Percentiles rank a stretch among this genome's conserved stretches.
phyloP scores from a whole-genome alignment of 2,888 invertebrate species.

The Urechis unicinctus region DNA sequence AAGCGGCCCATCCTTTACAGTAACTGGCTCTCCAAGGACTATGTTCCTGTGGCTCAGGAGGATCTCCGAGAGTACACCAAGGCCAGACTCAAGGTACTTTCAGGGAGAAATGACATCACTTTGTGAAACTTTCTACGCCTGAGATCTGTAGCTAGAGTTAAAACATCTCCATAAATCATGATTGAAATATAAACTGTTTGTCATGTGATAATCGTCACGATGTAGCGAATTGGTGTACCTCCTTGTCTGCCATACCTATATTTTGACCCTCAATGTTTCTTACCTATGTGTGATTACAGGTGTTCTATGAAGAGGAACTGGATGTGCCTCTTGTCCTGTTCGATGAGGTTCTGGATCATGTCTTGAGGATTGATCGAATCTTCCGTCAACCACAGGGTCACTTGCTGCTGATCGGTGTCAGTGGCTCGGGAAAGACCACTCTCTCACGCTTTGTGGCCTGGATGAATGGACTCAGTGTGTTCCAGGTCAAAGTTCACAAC shows the following conservation, averaged over 20 bases:
- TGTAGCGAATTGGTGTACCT: no score
- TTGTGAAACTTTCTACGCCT: no score
- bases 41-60: conserved; percentile 90
- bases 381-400: conserved; percentile 99
- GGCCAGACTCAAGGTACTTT: conserved; percentile 80
- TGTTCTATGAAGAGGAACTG: conserved; percentile 98
- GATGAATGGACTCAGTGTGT: conserved; percentile 99
- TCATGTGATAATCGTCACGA: no score
- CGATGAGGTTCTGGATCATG: conserved; percentile 98
- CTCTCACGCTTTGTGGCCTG: conserved; percentile 98
- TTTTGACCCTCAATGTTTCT: conserved; percentile 1
- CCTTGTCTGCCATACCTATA: no score
- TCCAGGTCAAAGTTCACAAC: conserved; percentile 94
- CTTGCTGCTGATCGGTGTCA: conserved; percentile 92
- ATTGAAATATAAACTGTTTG: no score
- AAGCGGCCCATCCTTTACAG: conserved; percentile 92
- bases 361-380: conserved; percentile 95
- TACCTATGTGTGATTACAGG: no score
- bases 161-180: no score
- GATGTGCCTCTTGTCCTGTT: conserved; percentile 97
- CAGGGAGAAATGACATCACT: no score
- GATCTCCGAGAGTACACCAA: conserved; percentile 93
- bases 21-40: conserved; percentile 98
- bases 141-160: no score
- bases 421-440: conserved; percentile 98